Conservation (phyloP, 2,113 vertebrate species). For the Piaya cayana region DNA sequence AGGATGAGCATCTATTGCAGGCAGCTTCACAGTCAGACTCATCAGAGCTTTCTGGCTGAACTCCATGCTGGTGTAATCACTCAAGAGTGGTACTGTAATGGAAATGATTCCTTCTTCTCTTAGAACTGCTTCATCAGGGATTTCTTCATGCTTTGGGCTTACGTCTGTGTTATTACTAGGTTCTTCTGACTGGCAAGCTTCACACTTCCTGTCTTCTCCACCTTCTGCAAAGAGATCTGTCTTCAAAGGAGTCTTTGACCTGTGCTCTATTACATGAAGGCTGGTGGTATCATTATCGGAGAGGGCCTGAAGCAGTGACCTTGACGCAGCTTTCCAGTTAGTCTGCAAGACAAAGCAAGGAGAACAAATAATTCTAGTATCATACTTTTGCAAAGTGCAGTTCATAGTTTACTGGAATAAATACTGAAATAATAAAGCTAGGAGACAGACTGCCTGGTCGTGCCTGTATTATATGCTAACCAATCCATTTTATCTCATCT, state of each 20-base stretch:
- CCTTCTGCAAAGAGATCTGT: neutral
- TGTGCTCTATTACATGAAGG: slow-evolving; percentile 67
- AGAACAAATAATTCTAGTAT: neutral
- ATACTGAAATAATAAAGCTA: neutral
- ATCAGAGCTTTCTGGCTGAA: slow-evolving; percentile 50
- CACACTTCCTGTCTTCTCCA: neutral
- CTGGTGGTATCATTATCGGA: slow-evolving; percentile 63
- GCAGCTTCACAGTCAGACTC: neutral
- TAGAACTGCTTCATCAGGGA: neutral
- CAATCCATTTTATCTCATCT: neutral
- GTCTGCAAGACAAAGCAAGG: neutral
- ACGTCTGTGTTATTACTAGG: neutral
- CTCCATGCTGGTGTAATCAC: slow-evolving; percentile 83
- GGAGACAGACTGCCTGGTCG: neutral
- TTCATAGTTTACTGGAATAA: neutral
- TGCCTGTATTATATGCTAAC: neutral
- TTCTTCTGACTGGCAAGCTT: neutral
- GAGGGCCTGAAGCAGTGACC: neutral
- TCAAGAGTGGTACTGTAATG: slow-evolving; percentile 9
- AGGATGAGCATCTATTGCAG: neutral
- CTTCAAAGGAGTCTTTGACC: neutral
- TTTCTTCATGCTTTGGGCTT: neutral
- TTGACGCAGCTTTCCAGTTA: neutral
- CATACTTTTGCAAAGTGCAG: neutral
- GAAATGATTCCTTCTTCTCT: neutral